Evolutionary conservation across 2,113 vertebrate species (phyloP).

Genomic region (Pyrgilauda ruficollis): DNA sequence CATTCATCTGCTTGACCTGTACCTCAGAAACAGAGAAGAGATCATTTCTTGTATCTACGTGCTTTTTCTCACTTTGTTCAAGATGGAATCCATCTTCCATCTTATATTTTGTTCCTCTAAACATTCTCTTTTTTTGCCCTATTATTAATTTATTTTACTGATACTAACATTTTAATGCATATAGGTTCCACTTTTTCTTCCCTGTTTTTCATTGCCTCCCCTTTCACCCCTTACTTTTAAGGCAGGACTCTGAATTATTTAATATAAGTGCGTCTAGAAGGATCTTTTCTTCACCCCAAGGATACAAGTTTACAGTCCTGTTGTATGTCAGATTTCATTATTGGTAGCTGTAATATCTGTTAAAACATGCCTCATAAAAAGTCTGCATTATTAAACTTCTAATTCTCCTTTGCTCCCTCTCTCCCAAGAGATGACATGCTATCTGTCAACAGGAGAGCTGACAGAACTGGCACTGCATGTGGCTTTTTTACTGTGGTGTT

Average conservation of each 20-base stretch:
- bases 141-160: neutral
- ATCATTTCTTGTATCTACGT: neutral
- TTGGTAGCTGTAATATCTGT: neutral
- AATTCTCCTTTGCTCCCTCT: neutral
- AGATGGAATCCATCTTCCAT: neutral
- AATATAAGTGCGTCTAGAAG: neutral
- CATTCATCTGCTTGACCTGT: neutral
- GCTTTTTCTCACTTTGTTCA: neutral
- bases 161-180: neutral
- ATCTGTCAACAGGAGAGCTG: neutral
- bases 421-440: neutral
- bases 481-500: neutral
- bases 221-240: neutral
- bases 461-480: neutral
- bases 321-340: neutral
- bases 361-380: neutral
- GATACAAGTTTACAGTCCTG: neutral
- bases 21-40: neutral
- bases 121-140: neutral
- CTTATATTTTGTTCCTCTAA: neutral
- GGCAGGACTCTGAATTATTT: neutral
- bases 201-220: neutral
- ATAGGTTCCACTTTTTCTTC: neutral
- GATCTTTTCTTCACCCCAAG: neutral
- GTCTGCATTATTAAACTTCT: neutral